Base-by-base conservation (phyloP, 1,140 invertebrate species). In the Tetramorium parvispinum region DNA sequence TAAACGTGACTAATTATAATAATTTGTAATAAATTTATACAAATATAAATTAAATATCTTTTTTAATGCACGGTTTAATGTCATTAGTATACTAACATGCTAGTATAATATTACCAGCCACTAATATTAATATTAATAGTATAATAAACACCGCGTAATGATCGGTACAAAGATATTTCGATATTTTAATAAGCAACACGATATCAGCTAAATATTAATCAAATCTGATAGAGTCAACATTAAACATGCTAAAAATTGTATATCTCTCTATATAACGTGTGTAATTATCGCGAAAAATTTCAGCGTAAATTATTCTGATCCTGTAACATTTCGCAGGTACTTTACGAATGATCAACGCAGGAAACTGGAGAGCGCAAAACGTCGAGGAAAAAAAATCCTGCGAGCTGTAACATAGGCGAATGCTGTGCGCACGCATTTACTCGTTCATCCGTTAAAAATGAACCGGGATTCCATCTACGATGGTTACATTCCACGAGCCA, bases 401-500 rank as follows among this genome's bases (percentile, higher is more conserved):
- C n/a, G n/a, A 10, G 13, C 3, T 37, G 55, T 18, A 59, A 46
- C 7, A 53, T n/a, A 73, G 11, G 57, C 8, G 79, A 73, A 83
- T 55, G 13, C 49, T 49, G 21, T 61, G n/a, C 10, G 24, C 24
- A 27, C 49, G 61, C 49, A 21, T 21, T 55, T 70, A 37, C 32
- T 59, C 73, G 53, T 37, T 53, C 68, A 59, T 73, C 27, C 53
- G 40, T 83, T 40, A 59, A 73, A 83, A 83, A 75, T 61, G 40
- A 61, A 83, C 27, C n/a, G 11, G 79, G 18, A 73, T 82, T 82
- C 79, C 79, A 57, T 57, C 13, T 57, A 37, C 53, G 55, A 73
- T 24, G 43, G 51, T 59, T 46, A 83, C 53, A 83, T 73, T 83
- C 68, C 79, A 73, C 68, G 37, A 49, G 53, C 24, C 27, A 66